Base-by-base conservation (phyloP, 2,888 invertebrate species). In the Drosophila multiciliata region DNA sequence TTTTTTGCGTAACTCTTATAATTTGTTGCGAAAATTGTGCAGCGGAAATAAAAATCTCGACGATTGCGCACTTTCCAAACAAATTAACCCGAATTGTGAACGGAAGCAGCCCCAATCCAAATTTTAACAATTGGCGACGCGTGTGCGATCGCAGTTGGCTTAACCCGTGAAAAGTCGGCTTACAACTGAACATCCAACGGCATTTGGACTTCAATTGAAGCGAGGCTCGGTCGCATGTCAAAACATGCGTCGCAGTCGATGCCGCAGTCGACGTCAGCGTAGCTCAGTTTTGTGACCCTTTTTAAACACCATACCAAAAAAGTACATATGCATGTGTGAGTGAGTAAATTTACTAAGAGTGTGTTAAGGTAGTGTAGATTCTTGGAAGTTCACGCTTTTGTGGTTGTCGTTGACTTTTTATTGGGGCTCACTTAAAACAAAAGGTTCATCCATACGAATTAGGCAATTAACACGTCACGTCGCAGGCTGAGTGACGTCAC, bases 11-110 rank as follows among this genome's bases (percentile, higher is more conserved):
- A 80, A 62, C 68, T 80, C 67, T 80, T 58, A 76, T 72, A 65
- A 66, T 76, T 81, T 80, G 71, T 88, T 66, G 83, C 67, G 71
- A 76, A 82, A 71, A 83, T 64, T 74, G 72, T 85, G 74, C 82
- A 83, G 67, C 88, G 86, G 83, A 80, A 85, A 80, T 75, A 69
- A 64, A 76, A 74, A 70, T 59, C 61, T 69, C 57, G 63, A 40
- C 15, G 45, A 45, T 53, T 66, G 59, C 54, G 66, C 75, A 82
- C 84, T 89, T 87, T 89, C 89, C 59, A 87, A 78, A 82, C 69
- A 88, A 88, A 86, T 88, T 87, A 86, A 75, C 90, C 89, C 89
- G 78, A 90, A 90, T 81, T 74, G 71, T 60, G 38, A 80, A 75
- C 90, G 90, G 90, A 86, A 86, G 67, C 78, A 60, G 54, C 36